Conservation (phyloP, 2,797 vertebrate genomes). For the Helarctos malayanus region DNA sequence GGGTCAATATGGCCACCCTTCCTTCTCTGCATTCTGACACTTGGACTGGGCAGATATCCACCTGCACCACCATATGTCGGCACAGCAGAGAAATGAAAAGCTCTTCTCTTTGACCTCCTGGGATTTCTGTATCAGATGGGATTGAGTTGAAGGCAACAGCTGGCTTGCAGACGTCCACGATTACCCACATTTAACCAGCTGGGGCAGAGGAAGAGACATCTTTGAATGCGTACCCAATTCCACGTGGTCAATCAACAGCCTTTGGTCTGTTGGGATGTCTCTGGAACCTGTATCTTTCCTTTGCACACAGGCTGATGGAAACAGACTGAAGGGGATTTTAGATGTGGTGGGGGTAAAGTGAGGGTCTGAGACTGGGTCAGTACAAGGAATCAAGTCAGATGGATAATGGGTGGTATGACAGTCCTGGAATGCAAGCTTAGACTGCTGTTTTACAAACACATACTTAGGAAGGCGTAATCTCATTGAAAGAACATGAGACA, state of each 20-base stretch:
- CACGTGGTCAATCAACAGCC: conserved; percentile 66
- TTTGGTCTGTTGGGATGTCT: conserved; percentile 12
- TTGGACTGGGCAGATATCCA: not conserved
- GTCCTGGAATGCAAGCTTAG: not conserved
- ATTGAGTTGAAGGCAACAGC: conserved; percentile 34
- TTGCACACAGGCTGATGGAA: not conserved
- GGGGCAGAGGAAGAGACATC: conserved; percentile 22
- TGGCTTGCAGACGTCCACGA: conserved; percentile 66
- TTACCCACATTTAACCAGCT: conserved; percentile 1
- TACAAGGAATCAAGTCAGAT: not conserved
- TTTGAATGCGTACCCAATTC: conserved; percentile 51
- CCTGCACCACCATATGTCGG: not conserved
- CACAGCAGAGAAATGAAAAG: not conserved
- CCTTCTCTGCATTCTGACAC: conserved; percentile 11
- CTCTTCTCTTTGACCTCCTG: conserved; percentile 36
- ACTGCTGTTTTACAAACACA: not conserved
- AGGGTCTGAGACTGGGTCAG: not conserved
- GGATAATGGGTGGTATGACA: not conserved
- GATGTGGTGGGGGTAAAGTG: not conserved
- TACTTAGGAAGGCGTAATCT: not conserved
- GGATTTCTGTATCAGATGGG: conserved; percentile 4
- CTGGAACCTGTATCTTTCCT: not conserved
- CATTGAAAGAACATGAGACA: not conserved
- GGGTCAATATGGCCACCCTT: not conserved
- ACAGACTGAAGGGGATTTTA: not conserved